Evolutionary conservation across 2,888 invertebrate genomes (phyloP).

Genomic region (Allophyes oxyacanthae): DNA sequence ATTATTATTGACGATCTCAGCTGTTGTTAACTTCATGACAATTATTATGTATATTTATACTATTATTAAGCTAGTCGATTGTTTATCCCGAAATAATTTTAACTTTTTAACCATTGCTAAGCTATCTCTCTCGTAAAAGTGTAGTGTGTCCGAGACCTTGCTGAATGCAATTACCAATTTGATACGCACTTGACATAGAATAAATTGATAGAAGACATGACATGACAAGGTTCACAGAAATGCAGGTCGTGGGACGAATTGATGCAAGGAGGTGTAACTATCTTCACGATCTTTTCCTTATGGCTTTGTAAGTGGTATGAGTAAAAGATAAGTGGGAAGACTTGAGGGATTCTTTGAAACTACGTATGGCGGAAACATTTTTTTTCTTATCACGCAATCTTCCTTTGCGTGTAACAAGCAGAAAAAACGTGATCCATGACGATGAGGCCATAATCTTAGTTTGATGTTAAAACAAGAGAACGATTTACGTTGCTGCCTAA

Average conservation of each 20-base stretch:
- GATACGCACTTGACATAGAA: slow-evolving; percentile 38
- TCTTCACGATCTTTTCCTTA: slow-evolving; percentile 27
- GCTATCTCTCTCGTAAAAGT: no score
- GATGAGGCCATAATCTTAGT: no score
- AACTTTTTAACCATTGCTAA: no score
- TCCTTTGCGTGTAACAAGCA: no score
- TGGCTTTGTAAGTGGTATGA: slow-evolving; percentile 16
- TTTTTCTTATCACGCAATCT: neutral
- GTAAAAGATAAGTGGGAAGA: slow-evolving; percentile 3
- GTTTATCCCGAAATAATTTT: no score
- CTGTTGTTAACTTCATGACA: no score
- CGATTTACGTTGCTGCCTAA: no score
- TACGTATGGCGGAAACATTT: slow-evolving; percentile 7
- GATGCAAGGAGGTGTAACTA: slow-evolving; percentile 17
- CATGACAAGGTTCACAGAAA: slow-evolving; percentile 24
- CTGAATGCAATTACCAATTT: slow-evolving; percentile 32
- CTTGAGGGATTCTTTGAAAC: slow-evolving; percentile 1
- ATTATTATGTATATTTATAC: no score
- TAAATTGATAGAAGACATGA: slow-evolving; percentile 27
- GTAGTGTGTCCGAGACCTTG: neutral
- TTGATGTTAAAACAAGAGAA: no score
- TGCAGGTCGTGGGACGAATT: slow-evolving; percentile 14
- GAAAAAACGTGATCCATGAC: no score
- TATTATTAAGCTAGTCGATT: no score
- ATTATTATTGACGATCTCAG: no score